These are phyloP conservation scores for Siniperca chuatsi DNA, from an alignment of 2,113 vertebrate genomes.

Conservation along the genomic window DNA sequence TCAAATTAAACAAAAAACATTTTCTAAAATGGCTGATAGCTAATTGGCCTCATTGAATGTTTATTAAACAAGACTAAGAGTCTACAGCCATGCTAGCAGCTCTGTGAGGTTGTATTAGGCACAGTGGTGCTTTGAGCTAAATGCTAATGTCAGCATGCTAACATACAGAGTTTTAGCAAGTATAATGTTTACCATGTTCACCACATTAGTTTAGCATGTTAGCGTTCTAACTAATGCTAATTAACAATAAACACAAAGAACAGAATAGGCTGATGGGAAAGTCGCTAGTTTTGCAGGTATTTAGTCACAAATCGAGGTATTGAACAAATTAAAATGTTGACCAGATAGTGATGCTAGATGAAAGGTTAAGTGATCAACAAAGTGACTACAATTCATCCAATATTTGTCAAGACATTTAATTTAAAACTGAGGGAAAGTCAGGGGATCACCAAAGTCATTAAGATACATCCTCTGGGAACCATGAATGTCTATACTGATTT, in stretches of 20 bases:
- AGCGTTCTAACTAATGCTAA: too few species aligned
- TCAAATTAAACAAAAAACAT: not conserved
- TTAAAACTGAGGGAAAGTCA: not conserved
- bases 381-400: not conserved
- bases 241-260: not conserved
- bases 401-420: not conserved
- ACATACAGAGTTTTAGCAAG: not conserved
- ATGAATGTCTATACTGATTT: not conserved
- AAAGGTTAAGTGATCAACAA: not conserved
- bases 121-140: not conserved
- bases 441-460: not conserved
- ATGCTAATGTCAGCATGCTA: not conserved
- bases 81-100: not conserved
- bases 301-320: not conserved
- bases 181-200: not conserved
- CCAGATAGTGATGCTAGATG: not conserved
- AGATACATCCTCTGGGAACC: not conserved
- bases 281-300: not conserved
- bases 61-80: not conserved
- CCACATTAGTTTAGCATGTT: not conserved
- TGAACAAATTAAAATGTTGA: not conserved
- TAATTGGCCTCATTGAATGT: not conserved
- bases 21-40: not conserved
- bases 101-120: not conserved
- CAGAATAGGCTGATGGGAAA: too few species aligned